A percentile compares a stretch with the other conserved stretches of the same genome.
These are phyloP conservation scores for Montipora capitata DNA, from an alignment of 92 coral and sea anemone genomes.

Conservation along the genomic window DNA sequence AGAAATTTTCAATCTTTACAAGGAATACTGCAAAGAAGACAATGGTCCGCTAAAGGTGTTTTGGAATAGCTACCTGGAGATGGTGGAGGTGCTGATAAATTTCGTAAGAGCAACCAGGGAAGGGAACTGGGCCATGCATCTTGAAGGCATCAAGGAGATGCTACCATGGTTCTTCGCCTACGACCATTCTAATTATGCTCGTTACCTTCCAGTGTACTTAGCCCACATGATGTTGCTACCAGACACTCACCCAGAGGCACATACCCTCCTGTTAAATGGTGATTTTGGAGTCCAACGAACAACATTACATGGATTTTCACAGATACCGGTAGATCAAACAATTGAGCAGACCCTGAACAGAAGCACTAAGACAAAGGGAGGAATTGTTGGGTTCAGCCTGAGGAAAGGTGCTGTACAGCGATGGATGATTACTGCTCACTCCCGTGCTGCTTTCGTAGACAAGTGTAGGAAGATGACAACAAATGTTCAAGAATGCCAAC, in stretches of 20 bases:
- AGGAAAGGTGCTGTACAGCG: constrained; percentile 75
- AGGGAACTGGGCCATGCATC: constrained; percentile 75
- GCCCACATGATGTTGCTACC: constrained; percentile 61
- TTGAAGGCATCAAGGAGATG: constrained; percentile 69
- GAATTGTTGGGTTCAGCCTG: constrained; percentile 80
- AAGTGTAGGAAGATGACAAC: constrained; percentile 64
- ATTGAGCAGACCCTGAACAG: constrained; percentile 80
- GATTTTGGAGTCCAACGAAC: constrained; percentile 76
- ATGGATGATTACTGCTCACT: constrained; percentile 82
- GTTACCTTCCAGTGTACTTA: constrained; percentile 71
- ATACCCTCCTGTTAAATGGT: constrained; percentile 60
- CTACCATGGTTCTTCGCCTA: constrained; percentile 75
- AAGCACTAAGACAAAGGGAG: constrained; percentile 80
- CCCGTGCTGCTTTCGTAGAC: constrained; percentile 78
- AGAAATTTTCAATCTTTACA: constrained; percentile 39
- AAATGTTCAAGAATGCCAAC: constrained; percentile 13
- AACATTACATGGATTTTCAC: constrained; percentile 63
- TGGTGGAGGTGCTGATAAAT: constrained; percentile 62
- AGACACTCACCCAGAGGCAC: constrained; percentile 80
- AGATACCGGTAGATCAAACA: constrained; percentile 77
- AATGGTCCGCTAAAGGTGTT: constrained; percentile 70
- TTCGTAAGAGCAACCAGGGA: constrained; percentile 67
- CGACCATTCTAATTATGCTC: constrained; percentile 78
- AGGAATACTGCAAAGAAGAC: constrained; percentile 47
- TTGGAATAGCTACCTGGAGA: constrained; percentile 71